Evolutionary conservation across 2,113 vertebrate genomes (phyloP).

Genomic region (Pedionomus torquatus): DNA sequence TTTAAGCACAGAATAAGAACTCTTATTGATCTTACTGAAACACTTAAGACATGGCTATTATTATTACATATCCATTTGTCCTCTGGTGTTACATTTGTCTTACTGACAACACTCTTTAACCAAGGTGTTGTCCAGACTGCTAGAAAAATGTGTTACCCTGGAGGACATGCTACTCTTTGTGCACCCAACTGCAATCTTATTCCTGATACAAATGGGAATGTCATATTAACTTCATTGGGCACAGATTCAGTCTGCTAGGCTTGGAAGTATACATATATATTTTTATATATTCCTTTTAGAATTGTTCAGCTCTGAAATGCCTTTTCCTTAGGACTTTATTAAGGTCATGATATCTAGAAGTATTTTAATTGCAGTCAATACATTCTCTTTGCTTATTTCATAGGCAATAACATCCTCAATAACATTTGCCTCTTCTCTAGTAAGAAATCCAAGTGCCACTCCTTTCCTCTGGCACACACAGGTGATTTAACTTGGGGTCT

Average conservation of each 20-base stretch:
- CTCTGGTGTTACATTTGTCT: neutral
- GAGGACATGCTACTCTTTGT: neutral
- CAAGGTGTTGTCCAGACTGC: neutral
- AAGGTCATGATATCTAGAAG: neutral
- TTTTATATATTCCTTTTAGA: neutral
- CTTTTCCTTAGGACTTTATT: neutral
- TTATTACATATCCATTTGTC: constrained; percentile 16
- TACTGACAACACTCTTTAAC: neutral
- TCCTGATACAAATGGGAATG: neutral
- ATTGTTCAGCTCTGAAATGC: neutral
- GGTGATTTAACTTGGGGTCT: neutral
- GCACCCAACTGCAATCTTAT: neutral
- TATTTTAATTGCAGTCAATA: neutral
- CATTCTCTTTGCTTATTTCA: neutral
- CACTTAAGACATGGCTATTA: neutral
- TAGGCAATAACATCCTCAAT: neutral
- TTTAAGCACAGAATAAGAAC: constrained; percentile 24
- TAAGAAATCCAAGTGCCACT: neutral
- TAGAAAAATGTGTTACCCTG: neutral
- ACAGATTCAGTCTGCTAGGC: neutral
- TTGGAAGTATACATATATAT: neutral
- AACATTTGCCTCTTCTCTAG: neutral
- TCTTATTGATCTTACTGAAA: constrained; percentile 24
- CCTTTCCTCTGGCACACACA: neutral
- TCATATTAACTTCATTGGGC: neutral